Evolutionary conservation across 92 coral and sea anemone species (phyloP).

Genomic region (Chrysogorgia sp.): DNA sequence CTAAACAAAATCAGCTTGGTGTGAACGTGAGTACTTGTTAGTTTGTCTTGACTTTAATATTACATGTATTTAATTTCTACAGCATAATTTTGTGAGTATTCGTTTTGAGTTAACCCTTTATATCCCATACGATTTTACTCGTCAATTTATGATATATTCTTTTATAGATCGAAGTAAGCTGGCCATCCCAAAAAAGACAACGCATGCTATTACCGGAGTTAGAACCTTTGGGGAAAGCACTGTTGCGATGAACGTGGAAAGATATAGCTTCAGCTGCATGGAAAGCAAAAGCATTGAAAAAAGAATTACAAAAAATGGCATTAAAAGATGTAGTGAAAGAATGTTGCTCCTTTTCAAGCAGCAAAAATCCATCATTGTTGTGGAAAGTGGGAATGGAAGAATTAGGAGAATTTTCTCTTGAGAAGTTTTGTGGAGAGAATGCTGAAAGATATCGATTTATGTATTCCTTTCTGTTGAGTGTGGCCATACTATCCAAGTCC

Average conservation of each 20-base stretch:
- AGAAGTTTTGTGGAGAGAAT: no score
- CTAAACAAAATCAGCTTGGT: no score
- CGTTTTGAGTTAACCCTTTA: no score
- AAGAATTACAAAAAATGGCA: neutral
- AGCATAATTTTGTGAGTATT: no score
- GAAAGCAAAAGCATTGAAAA: conserved; percentile 1
- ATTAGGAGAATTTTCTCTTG: conserved; percentile 20
- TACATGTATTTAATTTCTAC: no score
- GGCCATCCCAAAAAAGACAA: conserved; percentile 11
- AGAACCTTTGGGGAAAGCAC: no score
- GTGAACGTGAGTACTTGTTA: no score
- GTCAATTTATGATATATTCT: no score
- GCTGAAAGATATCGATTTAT: conserved; percentile 38
- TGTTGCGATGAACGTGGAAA: conserved; percentile 12
- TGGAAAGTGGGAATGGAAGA: conserved; percentile 46
- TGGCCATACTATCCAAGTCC: conserved; percentile 45
- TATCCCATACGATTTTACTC: no score
- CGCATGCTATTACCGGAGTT: conserved; percentile 7
- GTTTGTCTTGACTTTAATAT: no score
- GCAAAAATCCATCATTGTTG: conserved; percentile 46
- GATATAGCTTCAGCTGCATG: neutral
- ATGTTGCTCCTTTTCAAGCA: conserved; percentile 20
- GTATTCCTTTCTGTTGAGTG: conserved; percentile 59
- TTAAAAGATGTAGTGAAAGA: conserved; percentile 15
- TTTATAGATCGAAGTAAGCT: conserved; percentile 2